These are phyloP conservation scores for Takifugu rubripes DNA, from an alignment of 2,797 vertebrate genomes.

Conservation along the genomic window DNA sequence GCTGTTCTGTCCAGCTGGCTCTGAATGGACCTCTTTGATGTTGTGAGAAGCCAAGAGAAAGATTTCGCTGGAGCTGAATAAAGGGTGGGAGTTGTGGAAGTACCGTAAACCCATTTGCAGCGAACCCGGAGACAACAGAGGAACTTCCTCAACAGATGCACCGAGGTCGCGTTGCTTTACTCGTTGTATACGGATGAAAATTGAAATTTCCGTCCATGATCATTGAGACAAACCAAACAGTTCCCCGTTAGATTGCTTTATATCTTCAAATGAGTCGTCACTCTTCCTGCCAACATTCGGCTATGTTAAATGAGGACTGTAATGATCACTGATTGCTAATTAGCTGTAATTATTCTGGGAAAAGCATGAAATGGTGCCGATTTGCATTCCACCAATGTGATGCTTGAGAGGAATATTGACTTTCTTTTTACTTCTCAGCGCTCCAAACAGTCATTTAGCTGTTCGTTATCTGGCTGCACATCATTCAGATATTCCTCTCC, in stretches of 20 bases:
- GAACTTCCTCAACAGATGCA: constrained; percentile 37
- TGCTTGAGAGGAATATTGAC: neutral
- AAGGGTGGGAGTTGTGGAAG: constrained; percentile 44
- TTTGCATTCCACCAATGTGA: neutral
- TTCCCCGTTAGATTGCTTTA: constrained; percentile 1
- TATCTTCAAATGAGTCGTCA: constrained; percentile 1
- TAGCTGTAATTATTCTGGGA: constrained; percentile 12
- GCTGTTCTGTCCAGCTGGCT: constrained; percentile 61
- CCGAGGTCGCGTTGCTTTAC: constrained; percentile 20
- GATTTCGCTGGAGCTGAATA: constrained; percentile 50
- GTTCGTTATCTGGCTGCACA: neutral
- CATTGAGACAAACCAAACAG: constrained; percentile 1
- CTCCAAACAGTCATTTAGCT: neutral
- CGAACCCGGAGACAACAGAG: constrained; percentile 36
- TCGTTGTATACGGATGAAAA: constrained; percentile 1
- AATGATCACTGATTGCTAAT: constrained; percentile 19
- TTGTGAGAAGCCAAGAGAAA: constrained; percentile 41
- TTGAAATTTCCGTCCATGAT: constrained; percentile 7
- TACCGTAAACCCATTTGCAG: constrained; percentile 49
- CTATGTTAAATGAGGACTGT: constrained; percentile 3
- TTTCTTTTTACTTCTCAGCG: neutral
- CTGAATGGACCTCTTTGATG: constrained; percentile 57
- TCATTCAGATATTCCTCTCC: neutral
- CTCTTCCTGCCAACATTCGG: neutral
- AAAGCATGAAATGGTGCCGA: neutral